Base-by-base conservation (phyloP, 2,888 invertebrate species). In the Oligia strigilis region DNA sequence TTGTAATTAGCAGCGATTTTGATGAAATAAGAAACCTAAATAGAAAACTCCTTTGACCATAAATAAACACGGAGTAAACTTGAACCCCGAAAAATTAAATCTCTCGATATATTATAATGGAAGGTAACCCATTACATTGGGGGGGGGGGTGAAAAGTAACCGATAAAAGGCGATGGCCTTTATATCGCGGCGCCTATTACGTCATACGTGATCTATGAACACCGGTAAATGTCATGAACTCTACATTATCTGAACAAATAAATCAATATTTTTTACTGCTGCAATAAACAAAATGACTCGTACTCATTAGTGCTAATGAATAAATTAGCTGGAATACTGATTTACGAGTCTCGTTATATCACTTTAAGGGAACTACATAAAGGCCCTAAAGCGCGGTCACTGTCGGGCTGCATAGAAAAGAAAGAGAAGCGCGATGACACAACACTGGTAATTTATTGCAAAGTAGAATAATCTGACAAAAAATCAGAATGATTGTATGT, bases 201-300 rank as follows among this genome's bases (percentile, higher is more conserved):
- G 70, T 43, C n/a, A 71, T 29, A 14, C 65, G 52, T 66, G 40
- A 72, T 60, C 64, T 55, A 66, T 78, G 19, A 11, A 67, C 43
- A 52, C 23, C 60, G 17, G 60, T 72, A 55, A n/a, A 58, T 49
- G 6, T 85, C 72, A 66, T 73, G 66, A 76, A 72, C 67, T 58
- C 49, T n/a, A 62, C 46, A 14, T 74, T 72, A 86, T 83, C 83
- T 14, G 17, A 74, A 79, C 72, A 77, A 82, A 77, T 74, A 86
- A 74, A 79, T 74, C 65, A 76, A 74, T 72, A 23, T 14, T 52
- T 78, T 74, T 65, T 74, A 80, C 65, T 72, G 40, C 49, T 64
- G 29, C 73, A 72, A 49, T 87, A 72, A 87, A 84, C 77, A 77
- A 49, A 72, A 77, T 87, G 72, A 87, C 4, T 81, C 84, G 81